Evolutionary conservation across 1,140 invertebrate genomes (phyloP).

Genomic region (Gonatopus flavifemur): DNA sequence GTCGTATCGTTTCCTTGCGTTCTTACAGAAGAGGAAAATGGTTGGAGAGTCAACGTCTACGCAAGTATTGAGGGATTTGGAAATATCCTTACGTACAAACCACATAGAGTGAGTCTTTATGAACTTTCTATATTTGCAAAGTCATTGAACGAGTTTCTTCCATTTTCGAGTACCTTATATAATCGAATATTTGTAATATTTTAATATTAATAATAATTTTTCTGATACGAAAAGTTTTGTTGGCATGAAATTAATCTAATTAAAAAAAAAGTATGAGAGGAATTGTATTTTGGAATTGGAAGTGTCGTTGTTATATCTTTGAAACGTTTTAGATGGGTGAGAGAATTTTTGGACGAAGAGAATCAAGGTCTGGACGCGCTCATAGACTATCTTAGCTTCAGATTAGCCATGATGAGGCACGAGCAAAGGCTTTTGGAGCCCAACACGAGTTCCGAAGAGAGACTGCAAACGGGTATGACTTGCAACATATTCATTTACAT

Average conservation of each 20-base stretch:
- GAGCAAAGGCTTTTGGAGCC: constrained; percentile 77
- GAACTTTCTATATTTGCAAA: too few relatives aligned
- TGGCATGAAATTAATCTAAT: too few relatives aligned
- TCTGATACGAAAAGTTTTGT: too few relatives aligned
- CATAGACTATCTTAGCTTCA: constrained; percentile 95
- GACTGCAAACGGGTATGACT: constrained; percentile 53
- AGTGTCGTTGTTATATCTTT: too few relatives aligned
- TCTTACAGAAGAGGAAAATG: constrained; percentile 93
- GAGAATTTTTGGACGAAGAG: constrained; percentile 94
- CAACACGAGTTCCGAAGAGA: constrained; percentile 72
- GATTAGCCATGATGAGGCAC: constrained; percentile 88
- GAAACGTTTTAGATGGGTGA: constrained; percentile 84
- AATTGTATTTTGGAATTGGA: too few relatives aligned
- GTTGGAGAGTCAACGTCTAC: constrained; percentile 97
- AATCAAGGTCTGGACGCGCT: constrained; percentile 95
- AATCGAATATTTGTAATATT: too few relatives aligned
- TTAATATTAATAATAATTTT: too few relatives aligned
- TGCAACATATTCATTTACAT: background rate
- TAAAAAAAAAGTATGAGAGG: too few relatives aligned
- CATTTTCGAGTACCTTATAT: too few relatives aligned
- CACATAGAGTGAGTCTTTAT: constrained; percentile 88
- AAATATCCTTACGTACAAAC: constrained; percentile 98
- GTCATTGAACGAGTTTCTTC: too few relatives aligned
- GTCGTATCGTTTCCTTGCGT: constrained; percentile 58
- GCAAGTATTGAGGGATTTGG: constrained; percentile 94